These are phyloP conservation scores for Argyresthia albistria DNA, from an alignment of 2,888 invertebrate genomes.

Conservation along the genomic window DNA sequence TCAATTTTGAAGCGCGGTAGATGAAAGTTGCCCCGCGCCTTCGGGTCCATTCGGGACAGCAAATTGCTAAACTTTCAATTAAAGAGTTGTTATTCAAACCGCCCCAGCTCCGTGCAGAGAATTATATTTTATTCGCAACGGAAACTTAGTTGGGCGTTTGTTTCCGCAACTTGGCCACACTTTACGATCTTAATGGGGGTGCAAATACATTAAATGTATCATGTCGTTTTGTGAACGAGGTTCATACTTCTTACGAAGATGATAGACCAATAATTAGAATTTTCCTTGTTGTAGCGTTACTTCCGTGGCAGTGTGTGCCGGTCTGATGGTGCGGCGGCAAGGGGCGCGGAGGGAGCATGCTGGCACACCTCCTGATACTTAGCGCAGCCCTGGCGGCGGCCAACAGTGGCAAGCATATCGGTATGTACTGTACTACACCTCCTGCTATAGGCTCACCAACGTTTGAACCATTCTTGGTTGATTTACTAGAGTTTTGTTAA, in stretches of 20 bases:
- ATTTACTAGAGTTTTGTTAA: no score
- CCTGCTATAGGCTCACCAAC: no score
- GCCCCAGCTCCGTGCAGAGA: slow-evolving; percentile 49
- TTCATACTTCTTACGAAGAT: background rate
- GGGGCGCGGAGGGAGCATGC: slow-evolving; percentile 52
- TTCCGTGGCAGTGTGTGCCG: slow-evolving; percentile 29
- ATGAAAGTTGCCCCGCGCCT: slow-evolving; percentile 57
- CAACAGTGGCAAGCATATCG: slow-evolving; percentile 56
- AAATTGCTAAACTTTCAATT: slow-evolving; percentile 73
- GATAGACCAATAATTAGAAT: background rate
- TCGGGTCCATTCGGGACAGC: slow-evolving; percentile 67
- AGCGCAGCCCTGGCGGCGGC: slow-evolving; percentile 66
- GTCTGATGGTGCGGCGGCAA: slow-evolving; percentile 57
- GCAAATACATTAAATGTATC: background rate
- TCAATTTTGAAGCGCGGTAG: slow-evolving; percentile 68
- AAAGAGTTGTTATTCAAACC: slow-evolving; percentile 72
- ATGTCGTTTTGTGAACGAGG: background rate
- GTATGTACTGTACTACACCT: slow-evolving; percentile 22
- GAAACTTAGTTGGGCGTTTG: slow-evolving; percentile 53
- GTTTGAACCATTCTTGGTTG: no score
- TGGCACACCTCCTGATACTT: slow-evolving; percentile 63
- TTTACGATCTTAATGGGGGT: slow-evolving; percentile 39
- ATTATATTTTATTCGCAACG: slow-evolving; percentile 65
- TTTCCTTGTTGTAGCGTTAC: slow-evolving; percentile 35
- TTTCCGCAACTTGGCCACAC: slow-evolving; percentile 44